A percentile compares a stretch with the other conserved stretches of the same genome.
Evolutionary conservation across 2,113 vertebrate genomes (phyloP).

Genomic region (Origma solitaria): DNA sequence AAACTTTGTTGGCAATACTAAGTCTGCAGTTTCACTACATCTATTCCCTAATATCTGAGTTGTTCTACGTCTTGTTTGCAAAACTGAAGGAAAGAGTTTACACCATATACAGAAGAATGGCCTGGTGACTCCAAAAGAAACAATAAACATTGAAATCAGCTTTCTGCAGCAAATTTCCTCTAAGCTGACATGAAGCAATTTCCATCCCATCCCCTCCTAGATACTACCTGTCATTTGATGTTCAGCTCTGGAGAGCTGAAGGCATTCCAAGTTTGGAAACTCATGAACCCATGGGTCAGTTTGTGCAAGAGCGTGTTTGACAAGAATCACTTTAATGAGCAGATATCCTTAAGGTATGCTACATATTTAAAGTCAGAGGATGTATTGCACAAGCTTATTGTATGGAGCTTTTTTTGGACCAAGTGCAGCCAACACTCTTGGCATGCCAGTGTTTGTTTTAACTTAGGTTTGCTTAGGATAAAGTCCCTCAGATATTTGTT

Average conservation of each 20-base stretch:
- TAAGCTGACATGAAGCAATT: neutral
- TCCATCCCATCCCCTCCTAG: neutral
- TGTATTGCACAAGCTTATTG: neutral
- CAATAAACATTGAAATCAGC: neutral
- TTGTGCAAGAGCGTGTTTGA: neutral
- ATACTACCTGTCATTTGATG: neutral
- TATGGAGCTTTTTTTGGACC: neutral
- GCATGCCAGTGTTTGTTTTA: neutral
- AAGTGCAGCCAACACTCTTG: neutral
- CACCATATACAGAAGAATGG: neutral
- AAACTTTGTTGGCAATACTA: neutral
- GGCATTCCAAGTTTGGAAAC: neutral
- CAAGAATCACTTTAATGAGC: slow-evolving; percentile 46
- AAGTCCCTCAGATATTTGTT: neutral
- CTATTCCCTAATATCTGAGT: neutral
- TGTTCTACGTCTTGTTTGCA: neutral
- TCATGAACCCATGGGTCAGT: neutral
- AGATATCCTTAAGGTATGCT: slow-evolving; percentile 16
- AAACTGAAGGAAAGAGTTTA: neutral
- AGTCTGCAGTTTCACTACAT: neutral
- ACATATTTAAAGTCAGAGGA: neutral
- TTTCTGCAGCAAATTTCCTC: neutral
- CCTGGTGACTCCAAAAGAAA: neutral
- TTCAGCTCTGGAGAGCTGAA: neutral
- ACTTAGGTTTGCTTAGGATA: neutral